A percentile compares a stretch with the other conserved stretches of the same genome.
These are phyloP conservation scores for Popillia japonica DNA, from an alignment of 1,140 invertebrate species.

Conservation along the genomic window DNA sequence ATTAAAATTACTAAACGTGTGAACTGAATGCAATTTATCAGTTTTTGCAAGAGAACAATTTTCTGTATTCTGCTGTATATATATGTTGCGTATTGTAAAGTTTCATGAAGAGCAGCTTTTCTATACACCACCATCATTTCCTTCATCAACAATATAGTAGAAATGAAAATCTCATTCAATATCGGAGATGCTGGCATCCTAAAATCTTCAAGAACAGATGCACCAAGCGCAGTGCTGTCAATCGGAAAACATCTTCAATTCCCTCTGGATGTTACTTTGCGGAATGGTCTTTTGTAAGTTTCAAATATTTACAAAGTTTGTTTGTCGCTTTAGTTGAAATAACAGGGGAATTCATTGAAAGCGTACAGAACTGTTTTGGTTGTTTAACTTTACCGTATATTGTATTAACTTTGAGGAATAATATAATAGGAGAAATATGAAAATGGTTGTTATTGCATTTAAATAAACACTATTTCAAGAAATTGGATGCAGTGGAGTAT, in stretches of 20 bases:
- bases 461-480: neutral
- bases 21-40: too few species aligned
- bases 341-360: neutral
- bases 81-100: neutral
- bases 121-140: neutral
- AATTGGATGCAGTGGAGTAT: too few species aligned
- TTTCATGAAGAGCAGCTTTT: neutral
- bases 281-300: neutral
- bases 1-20: too few species aligned
- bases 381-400: neutral
- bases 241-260: neutral
- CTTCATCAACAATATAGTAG: neutral
- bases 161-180: neutral
- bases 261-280: neutral
- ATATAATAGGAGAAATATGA: neutral
- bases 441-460: neutral
- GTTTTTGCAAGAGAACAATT: too few species aligned
- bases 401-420: neutral
- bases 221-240: neutral
- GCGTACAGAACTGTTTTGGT: neutral
- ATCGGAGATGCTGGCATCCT: neutral
- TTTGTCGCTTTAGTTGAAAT: neutral
- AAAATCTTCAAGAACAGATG: neutral
- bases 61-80: too few species aligned
- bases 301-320: conserved; percentile 10